Evolutionary conservation across 2,113 vertebrate genomes (phyloP).

Genomic region (Sorex araneus): DNA sequence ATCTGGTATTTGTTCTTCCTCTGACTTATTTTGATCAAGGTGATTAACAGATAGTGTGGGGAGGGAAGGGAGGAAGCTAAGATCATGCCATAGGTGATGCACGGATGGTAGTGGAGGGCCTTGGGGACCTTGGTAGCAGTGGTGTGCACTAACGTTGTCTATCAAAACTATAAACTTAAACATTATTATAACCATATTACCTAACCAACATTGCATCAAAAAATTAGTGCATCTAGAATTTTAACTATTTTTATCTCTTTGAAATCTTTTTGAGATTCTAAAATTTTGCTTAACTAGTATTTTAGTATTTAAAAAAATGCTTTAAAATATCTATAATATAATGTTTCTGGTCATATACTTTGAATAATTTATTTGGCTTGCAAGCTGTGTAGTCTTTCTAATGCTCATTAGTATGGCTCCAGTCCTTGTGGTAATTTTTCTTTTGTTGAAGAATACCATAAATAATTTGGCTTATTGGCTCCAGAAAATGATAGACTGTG

Average conservation of each 20-base stretch:
- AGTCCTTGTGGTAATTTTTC: conserved; percentile 36
- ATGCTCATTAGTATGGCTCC: background rate
- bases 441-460: conserved; percentile 24
- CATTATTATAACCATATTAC: too few species aligned
- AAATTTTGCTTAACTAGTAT: background rate
- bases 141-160: too few species aligned
- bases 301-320: conserved; percentile 13
- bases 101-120: too few species aligned
- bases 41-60: too few species aligned
- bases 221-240: too few species aligned
- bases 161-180: too few species aligned
- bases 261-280: conserved; percentile 9
- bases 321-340: background rate
- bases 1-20: too few species aligned
- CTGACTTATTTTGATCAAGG: too few species aligned
- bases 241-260: conserved; percentile 3
- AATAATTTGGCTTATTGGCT: conserved; percentile 5
- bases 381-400: conserved; percentile 13
- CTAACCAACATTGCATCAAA: too few species aligned
- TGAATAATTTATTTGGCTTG: conserved; percentile 28
- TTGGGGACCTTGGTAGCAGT: too few species aligned
- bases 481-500: background rate
- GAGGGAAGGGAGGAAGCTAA: too few species aligned
- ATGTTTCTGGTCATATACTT: background rate
- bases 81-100: too few species aligned